Evolutionary conservation across 92 coral and sea anemone species (phyloP).

Genomic region (Bergia puertoricense): DNA sequence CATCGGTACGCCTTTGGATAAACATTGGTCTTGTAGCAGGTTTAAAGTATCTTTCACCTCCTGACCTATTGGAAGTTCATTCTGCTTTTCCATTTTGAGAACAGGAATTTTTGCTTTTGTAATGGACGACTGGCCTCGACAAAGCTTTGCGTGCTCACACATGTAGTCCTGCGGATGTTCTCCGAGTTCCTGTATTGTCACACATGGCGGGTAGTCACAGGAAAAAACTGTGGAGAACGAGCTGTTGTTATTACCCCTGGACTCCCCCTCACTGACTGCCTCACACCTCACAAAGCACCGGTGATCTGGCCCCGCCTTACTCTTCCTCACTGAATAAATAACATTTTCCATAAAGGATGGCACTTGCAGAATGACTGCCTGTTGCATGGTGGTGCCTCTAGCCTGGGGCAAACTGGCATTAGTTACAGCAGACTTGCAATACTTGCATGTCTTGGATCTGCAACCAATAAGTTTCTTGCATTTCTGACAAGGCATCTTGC

Average conservation of each 20-base stretch:
- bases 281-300: constrained; percentile 83
- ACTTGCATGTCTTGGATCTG: constrained; percentile 93
- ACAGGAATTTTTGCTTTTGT: constrained; percentile 65
- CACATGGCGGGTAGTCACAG: constrained; percentile 84
- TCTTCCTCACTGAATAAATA: constrained; percentile 81
- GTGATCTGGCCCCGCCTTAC: constrained; percentile 86
- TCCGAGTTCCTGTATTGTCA: constrained; percentile 73
- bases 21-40: constrained; percentile 58
- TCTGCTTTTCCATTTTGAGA: constrained; percentile 55
- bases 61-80: constrained; percentile 49
- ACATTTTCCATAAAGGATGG: constrained; percentile 56
- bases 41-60: constrained; percentile 66
- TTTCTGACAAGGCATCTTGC: constrained; percentile 89
- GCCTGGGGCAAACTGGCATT: constrained; percentile 50
- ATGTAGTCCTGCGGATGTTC: constrained; percentile 49
- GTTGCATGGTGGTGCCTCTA: constrained; percentile 52
- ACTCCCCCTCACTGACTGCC: constrained; percentile 32
- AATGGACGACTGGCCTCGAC: constrained; percentile 46
- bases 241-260: background rate
- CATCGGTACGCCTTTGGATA: constrained; percentile 61
- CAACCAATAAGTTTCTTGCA: constrained; percentile 93
- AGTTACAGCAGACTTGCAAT: constrained; percentile 69
- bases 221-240: constrained; percentile 42
- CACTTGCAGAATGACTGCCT: constrained; percentile 79
- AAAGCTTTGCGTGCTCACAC: constrained; percentile 87